Conservation (phyloP, 2,888 invertebrate species). For the Lathronympha strigana region DNA sequence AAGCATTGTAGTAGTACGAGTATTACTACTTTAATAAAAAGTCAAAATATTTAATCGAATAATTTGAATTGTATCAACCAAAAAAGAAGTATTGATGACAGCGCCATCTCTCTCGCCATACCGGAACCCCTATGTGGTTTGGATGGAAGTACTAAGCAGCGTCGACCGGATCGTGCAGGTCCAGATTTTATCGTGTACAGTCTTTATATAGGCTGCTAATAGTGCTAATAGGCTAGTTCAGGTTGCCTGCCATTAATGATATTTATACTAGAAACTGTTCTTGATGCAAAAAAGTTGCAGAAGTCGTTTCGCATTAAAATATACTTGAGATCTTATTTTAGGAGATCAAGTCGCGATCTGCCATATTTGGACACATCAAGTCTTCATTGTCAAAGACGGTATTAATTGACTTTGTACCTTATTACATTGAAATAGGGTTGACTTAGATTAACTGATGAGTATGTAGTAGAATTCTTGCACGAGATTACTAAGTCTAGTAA, state of each 20-base stretch:
- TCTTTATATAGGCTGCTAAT: no score
- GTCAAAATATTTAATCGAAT: no score
- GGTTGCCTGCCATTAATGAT: slow-evolving; percentile 8
- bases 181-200: no score
- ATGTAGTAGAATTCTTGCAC: neutral
- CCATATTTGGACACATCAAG: slow-evolving; percentile 25
- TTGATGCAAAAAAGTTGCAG: neutral
- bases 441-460: neutral
- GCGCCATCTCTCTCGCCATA: no score
- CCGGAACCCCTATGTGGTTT: no score
- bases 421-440: neutral
- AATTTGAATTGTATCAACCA: no score
- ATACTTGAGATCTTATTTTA: neutral
- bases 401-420: neutral
- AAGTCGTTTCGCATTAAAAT: neutral
- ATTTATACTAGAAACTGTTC: slow-evolving; percentile 7
- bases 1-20: no score
- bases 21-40: no score
- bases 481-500: neutral
- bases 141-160: no score
- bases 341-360: neutral
- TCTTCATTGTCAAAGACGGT: neutral
- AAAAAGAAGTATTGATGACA: no score
- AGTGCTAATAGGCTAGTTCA: no score
- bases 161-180: no score